Conservation (phyloP, 2,797 vertebrate species). For the Malurus leucopterus region DNA sequence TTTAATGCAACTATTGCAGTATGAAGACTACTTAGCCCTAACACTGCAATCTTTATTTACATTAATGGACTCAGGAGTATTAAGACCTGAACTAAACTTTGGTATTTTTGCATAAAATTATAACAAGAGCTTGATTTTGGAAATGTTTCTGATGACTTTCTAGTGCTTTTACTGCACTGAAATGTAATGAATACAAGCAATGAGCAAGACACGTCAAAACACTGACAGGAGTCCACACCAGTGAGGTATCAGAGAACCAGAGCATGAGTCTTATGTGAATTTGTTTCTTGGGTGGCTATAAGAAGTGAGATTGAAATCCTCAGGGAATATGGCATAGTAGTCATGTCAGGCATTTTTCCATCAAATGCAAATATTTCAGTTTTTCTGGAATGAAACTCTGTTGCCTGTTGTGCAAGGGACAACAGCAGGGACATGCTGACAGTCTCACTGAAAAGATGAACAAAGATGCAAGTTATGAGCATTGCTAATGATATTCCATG, state of each 20-base stretch:
- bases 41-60: background rate
- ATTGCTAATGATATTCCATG: background rate
- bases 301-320: background rate
- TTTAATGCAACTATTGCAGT: background rate
- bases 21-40: background rate
- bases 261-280: background rate
- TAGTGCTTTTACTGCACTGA: background rate
- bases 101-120: background rate
- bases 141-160: background rate
- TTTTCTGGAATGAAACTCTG: background rate
- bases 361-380: fast-evolving
- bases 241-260: background rate
- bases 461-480: background rate
- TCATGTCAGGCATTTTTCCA: background rate
- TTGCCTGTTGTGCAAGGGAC: background rate
- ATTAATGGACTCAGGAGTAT: background rate
- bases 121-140: background rate
- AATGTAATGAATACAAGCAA: background rate
- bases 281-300: background rate
- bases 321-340: background rate
- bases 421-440: background rate
- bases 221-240: background rate
- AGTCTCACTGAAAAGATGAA: background rate
- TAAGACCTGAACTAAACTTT: background rate
- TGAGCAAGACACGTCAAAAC: background rate